phyloP scores from a whole-genome alignment of 2,113 vertebrate species.

The Notiomystis cincta region DNA sequence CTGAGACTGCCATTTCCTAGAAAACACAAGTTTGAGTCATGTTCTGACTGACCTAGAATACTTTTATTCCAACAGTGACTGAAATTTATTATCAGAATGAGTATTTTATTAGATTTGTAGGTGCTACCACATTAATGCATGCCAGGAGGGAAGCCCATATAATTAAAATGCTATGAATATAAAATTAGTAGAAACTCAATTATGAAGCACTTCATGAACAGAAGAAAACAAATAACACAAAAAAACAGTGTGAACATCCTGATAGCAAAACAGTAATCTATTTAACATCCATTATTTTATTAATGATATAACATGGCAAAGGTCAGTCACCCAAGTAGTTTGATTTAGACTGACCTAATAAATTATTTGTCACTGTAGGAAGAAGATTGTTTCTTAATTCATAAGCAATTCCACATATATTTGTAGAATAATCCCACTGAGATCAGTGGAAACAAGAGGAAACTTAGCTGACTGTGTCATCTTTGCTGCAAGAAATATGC shows the following conservation, averaged over 20 bases:
- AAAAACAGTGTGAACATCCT: background rate
- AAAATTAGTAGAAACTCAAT: background rate
- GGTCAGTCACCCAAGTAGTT: background rate
- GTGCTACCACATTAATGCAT: background rate
- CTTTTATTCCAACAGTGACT: background rate
- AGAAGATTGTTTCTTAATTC: background rate
- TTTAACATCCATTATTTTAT: background rate
- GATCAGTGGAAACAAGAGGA: background rate
- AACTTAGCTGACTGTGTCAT: background rate
- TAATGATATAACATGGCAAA: background rate
- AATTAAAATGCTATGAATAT: slow-evolving; percentile 9
- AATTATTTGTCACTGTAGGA: background rate
- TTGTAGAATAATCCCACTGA: background rate
- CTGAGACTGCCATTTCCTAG: background rate
- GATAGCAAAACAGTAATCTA: background rate
- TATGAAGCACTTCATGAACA: background rate
- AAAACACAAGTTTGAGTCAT: background rate
- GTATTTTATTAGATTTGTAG: background rate
- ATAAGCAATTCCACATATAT: background rate
- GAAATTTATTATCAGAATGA: background rate
- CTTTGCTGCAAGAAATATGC: background rate
- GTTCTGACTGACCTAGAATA: background rate
- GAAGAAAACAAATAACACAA: background rate
- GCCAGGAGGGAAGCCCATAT: background rate
- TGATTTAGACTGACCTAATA: background rate